Evolutionary conservation across 2,888 invertebrate species (phyloP), one percentile per base, ranked within the genome.

Genomic region (Cheilosia scutellata): DNA sequence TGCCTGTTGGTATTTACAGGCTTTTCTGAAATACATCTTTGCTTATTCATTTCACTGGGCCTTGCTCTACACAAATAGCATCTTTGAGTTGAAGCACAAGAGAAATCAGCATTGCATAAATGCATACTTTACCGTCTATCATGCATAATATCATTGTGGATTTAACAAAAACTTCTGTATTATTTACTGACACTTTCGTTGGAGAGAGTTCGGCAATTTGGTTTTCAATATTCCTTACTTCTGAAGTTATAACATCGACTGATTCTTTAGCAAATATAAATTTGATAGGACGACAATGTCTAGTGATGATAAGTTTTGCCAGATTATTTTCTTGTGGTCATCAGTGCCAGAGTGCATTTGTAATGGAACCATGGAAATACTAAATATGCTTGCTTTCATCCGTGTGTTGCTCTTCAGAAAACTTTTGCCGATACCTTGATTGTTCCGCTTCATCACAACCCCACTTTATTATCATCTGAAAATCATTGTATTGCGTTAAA

Each of bases 351-450:
- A 27, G 16, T 44, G 29, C 47, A 63, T 44, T 29, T 63, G 47
- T 63, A 63, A 11, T n/a, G 63, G 47, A 47, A 63, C 63, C 44
- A 47, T 63, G 44, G 29, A 60, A 31, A 60, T 13, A 42, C 4
- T 42, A 0, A 31, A 63, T 31, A 49, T 16, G 31, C 20, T 63
- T 16, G 31, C 20, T 63, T 27, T 53, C 25, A 4, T 51, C 65
- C 5, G 37, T 37, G 20, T 40, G 40, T 66, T 47, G 63, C 47
- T 66, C 33, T 25, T 51, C 51, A 66, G 65, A 66, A 33, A 63
- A 49, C 49, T 49, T 63, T 63, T 51, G 65, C 31, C 33, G 47
- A 16, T 51, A 51, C 16, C 51, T 49, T 9, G 16, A 20, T 20
- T 20, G 20, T 20, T 20, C 20, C 20, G 20, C 20, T 20, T 2